Evolutionary conservation across 2,797 vertebrate species (phyloP).

Genomic region (Microtus agrestis): DNA sequence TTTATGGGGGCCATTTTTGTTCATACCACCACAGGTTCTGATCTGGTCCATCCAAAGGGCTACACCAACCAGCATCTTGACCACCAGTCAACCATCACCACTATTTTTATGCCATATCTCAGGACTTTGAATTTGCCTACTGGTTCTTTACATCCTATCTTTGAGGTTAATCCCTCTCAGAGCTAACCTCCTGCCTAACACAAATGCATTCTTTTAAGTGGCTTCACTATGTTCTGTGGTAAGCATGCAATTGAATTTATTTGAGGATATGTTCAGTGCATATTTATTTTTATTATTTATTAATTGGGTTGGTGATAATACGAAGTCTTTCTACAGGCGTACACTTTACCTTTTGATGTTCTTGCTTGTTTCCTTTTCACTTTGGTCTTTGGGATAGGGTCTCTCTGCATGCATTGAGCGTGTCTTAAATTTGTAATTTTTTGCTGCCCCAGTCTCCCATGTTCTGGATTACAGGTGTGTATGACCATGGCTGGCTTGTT

Average conservation of each 20-base stretch:
- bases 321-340: background rate
- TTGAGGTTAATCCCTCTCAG: background rate
- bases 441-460: background rate
- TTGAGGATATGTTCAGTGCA: background rate
- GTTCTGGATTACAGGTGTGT: background rate
- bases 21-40: background rate
- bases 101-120: background rate
- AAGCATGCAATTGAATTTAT: background rate
- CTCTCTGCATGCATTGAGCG: background rate
- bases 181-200: background rate
- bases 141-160: background rate
- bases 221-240: background rate
- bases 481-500: background rate
- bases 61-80: background rate
- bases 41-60: too few species aligned
- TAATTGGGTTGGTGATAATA: background rate
- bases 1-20: background rate
- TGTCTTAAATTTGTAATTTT: background rate
- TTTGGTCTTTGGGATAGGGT: background rate
- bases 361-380: background rate
- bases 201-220: conserved; percentile 1
- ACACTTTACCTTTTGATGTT: background rate
- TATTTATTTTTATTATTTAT: background rate
- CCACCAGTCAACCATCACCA: background rate
- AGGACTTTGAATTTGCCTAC: background rate